Base-by-base conservation (phyloP, 2,888 invertebrate species). In the Oligia latruncula region DNA sequence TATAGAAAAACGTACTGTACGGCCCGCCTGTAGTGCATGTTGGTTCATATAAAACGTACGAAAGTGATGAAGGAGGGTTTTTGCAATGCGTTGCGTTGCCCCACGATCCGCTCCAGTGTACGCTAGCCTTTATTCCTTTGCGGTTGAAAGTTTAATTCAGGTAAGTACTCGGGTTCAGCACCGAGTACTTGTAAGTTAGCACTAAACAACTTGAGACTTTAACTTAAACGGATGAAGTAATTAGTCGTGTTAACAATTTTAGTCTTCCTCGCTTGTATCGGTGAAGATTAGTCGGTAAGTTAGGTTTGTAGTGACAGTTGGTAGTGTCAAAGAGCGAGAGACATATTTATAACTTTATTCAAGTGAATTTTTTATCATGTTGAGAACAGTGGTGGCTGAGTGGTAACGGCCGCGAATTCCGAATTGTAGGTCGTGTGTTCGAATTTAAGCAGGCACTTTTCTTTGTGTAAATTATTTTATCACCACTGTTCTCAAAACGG, bases 101-200 rank as follows among this genome's bases (percentile, higher is more conserved):
- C 1, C 1, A 9, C 35, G 20, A 9, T 9, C 9, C 35, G 20
- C 65, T 1, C 40, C 20, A 65, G 11, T 65, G 4, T 40, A 40
- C 65, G 11, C 65, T 4, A 65, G 65, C 11, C 40, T 40, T 40
- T 40, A 65, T n/a, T 15, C 2, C 35, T 20, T 29, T 64, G 62
- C 20, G 15, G 35, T 35, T 43, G 13, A 29, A 64, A 43, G 8
- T 64, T 71, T 17, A 55, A n/a, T 43, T 62, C 62, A 52, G 20
- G 43, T 52, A 74, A 60, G 74, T 73, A 29, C 58, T 52, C n/a
- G 4, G 40, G 20, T 40, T 68, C 68, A 23, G 23, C 23, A 68
- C 58, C 6, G 4, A 23, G 46, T 52, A 43, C 68, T 82, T 68
- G 70, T 70, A 75, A 82, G 82, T 76, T 70, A 76, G 64, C 58